Percentiles rank a stretch among this genome's conserved stretches.
Evolutionary conservation across 2,113 vertebrate genomes (phyloP).

Genomic region (Anser brachyrhynchus): DNA sequence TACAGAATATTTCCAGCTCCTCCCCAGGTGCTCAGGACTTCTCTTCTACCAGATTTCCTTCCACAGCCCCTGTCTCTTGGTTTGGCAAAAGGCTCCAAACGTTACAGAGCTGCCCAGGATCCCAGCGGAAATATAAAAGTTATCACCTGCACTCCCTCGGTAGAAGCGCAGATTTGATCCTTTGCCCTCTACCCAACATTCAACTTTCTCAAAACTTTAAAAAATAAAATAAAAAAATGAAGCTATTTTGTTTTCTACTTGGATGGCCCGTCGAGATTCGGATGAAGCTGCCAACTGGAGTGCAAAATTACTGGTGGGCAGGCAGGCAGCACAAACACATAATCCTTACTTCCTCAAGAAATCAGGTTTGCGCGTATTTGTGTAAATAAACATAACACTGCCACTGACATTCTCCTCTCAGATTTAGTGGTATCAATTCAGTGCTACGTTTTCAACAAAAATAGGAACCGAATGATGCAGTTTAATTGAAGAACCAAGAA

Average conservation of each 20-base stretch:
- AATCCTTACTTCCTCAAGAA: not conserved
- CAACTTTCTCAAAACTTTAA: not conserved
- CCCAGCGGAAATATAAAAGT: accelerated
- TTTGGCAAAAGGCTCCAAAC: not conserved
- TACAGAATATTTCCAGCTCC: not conserved
- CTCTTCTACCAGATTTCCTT: not conserved
- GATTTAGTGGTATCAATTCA: not conserved
- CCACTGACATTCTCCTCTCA: not conserved
- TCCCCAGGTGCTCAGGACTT: not conserved
- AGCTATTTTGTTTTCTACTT: not conserved
- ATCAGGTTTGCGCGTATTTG: accelerated
- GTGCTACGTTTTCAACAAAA: not conserved
- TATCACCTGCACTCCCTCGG: not conserved
- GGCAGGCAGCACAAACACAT: not conserved
- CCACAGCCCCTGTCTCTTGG: not conserved
- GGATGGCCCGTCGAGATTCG: not conserved
- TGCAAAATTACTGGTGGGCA: not conserved
- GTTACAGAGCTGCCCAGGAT: not conserved
- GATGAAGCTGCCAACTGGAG: not conserved
- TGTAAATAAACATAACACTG: not conserved
- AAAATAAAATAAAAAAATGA: not conserved
- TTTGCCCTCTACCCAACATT: not conserved
- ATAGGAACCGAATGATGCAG: not conserved
- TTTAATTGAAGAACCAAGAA: not conserved
- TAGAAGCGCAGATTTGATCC: not conserved